Conservation (phyloP, 1,140 invertebrate genomes). For the Drosophila orena region DNA sequence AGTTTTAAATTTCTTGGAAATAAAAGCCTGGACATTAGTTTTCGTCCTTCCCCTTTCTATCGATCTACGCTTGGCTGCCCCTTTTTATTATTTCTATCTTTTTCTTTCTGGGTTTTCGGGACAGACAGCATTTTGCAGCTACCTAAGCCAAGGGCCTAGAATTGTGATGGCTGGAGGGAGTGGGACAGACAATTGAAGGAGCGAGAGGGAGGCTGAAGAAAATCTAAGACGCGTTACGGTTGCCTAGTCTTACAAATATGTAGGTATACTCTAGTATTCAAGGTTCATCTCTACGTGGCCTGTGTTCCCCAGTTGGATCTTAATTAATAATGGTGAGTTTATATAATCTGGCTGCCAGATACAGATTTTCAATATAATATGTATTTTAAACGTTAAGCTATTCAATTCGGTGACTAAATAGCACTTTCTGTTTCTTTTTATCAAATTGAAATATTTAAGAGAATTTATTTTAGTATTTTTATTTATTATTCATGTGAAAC, state of each 20-base stretch:
- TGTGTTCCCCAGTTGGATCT: no score
- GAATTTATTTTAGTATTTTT: neutral
- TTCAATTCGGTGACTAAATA: no score
- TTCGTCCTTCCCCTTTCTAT: constrained; percentile 71
- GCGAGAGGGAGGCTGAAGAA: constrained; percentile 23
- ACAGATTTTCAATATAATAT: no score
- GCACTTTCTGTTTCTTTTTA: no score
- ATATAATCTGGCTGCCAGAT: no score
- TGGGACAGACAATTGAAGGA: constrained; percentile 3
- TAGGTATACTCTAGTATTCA: neutral
- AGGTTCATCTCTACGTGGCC: neutral
- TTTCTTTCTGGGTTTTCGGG: constrained; percentile 22
- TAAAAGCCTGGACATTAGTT: constrained; percentile 82
- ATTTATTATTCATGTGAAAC: no score
- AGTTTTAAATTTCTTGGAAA: constrained; percentile 84
- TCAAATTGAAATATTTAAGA: neutral
- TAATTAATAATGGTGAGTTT: no score
- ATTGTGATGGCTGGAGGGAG: constrained; percentile 8
- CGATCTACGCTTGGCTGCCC: constrained; percentile 58
- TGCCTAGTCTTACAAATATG: constrained; percentile 29
- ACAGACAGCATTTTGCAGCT: constrained; percentile 72
- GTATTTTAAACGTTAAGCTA: no score
- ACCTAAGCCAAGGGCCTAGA: constrained; percentile 25
- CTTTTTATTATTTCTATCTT: constrained; percentile 53
- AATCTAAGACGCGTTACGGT: constrained; percentile 63